These are phyloP conservation scores for Platynereis dumerilii DNA, from an alignment of 2,888 invertebrate genomes.

Conservation along the genomic window DNA sequence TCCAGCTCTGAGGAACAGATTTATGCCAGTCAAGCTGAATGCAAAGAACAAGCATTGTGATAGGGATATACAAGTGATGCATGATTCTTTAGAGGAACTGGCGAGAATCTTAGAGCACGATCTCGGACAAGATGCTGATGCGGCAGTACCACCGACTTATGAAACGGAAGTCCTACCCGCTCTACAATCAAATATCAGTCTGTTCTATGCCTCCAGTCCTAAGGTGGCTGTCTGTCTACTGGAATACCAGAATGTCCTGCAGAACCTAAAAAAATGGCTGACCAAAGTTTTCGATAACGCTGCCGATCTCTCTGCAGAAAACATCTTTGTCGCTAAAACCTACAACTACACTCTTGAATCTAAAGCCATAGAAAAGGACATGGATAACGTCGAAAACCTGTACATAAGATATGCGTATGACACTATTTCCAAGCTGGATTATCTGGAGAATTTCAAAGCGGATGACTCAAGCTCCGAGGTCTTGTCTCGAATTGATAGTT, in stretches of 20 bases:
- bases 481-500: constrained; percentile 25
- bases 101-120: not conserved
- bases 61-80: not conserved
- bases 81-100: not conserved
- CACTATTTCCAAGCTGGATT: constrained; percentile 22
- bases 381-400: constrained; percentile 11
- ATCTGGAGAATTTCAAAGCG: constrained; percentile 30
- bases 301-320: not conserved
- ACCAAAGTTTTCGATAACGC: too few species aligned
- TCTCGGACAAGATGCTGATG: not conserved
- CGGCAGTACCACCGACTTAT: not conserved
- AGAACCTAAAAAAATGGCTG: too few species aligned
- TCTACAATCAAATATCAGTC: too few species aligned
- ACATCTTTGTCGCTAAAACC: constrained; percentile 1
- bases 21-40: not conserved
- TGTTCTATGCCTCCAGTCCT: too few species aligned
- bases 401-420: constrained; percentile 22
- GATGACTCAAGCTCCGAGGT: constrained; percentile 24
- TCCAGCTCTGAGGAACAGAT: not conserved
- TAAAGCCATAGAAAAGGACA: constrained; percentile 11
- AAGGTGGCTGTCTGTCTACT: too few species aligned
- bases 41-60: not conserved
- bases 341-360: constrained; percentile 17
- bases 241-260: too few species aligned
- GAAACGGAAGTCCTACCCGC: too few species aligned